Base-by-base conservation (phyloP, 2,888 invertebrate genomes). In the Cerastis leucographa region DNA sequence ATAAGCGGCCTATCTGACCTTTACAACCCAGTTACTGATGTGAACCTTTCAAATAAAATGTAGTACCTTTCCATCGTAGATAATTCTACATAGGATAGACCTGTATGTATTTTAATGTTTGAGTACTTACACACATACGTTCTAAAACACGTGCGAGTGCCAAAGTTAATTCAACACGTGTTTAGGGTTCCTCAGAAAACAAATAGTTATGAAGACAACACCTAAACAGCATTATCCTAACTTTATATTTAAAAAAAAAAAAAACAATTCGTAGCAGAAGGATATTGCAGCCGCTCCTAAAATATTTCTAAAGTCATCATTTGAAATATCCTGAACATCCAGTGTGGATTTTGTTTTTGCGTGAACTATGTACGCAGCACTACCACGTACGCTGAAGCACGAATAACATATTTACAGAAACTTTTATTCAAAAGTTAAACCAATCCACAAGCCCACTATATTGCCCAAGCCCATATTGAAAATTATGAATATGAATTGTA, bases 81-180 rank as follows among this genome's bases (percentile, higher is more conserved):
- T 51, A 49, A 54, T 54, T 51, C 22, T 29, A 49, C 25, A 8
- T 54, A 62, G 46, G 19, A 42, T 22, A 54, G 0, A 29, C n/a
- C 62, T 81, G n/a, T 12, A 17, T 25, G 35, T 59, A 56, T 67
- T 40, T 17, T 42, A 62, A 61, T 70, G 54, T 70, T 62, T 22
- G 6, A 66, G 8, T 49, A 22, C 49, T 49, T 46, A 49, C 8
- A 19, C 7, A 22, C 29, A 42, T 49, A n/a, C 46, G 75, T 40
- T 81, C n/a, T 66, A 29, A 46, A 67, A 75, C 83, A 82, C 62
- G 76, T 81, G 67, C 22, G 35, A 35, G 35, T 35, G 35, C 35
- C 35, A n/a, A 64, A 64, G 40, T 40, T 14, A n/a, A n/a, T n/a
- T 14, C 7, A 14, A 64, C n/a, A 42, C 62, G 62, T 64, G 62